phyloP scores from a whole-genome alignment of 2,888 invertebrate genomes.

The Ennomos erosarius region DNA sequence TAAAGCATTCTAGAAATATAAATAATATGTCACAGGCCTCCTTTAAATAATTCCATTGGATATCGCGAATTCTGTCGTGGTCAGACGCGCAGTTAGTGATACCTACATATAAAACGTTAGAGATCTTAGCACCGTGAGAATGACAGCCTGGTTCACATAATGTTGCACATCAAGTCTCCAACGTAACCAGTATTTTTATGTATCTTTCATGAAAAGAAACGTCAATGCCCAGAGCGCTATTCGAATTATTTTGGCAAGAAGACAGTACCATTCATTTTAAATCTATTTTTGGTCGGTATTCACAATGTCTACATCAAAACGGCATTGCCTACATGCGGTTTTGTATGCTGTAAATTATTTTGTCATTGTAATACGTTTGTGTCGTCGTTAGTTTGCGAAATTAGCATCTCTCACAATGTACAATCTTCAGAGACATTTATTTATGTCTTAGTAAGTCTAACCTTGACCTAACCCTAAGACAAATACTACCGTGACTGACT shows the following conservation, averaged over 20 bases:
- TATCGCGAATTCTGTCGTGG: too few relatives aligned
- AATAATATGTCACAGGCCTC: too few relatives aligned
- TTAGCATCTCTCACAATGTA: slow-evolving; percentile 5
- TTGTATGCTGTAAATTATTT: slow-evolving; percentile 40
- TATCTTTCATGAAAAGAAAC: slow-evolving; percentile 36
- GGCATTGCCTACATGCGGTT: slow-evolving; percentile 51
- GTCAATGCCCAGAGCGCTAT: slow-evolving; percentile 72
- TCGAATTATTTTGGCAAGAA: slow-evolving; percentile 79
- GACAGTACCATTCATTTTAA: slow-evolving; percentile 75
- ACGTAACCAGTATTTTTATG: slow-evolving; percentile 24
- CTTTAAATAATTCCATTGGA: too few relatives aligned
- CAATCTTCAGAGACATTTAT: slow-evolving; percentile 1
- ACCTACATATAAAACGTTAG: slow-evolving; percentile 4
- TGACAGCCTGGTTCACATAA: slow-evolving; percentile 27
- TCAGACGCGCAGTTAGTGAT: too few relatives aligned
- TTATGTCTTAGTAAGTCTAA: slow-evolving; percentile 1
- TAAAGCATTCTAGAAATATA: too few relatives aligned
- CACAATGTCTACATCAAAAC: slow-evolving; percentile 60
- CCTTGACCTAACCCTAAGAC: slow-evolving; percentile 17
- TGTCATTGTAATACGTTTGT: slow-evolving; percentile 12
- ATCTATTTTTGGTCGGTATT: slow-evolving; percentile 76
- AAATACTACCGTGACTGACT: neutral
- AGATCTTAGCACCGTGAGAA: slow-evolving; percentile 27
- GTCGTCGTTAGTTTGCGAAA: slow-evolving; percentile 7
- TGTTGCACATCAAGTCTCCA: slow-evolving; percentile 24